A percentile compares a stretch with the other conserved stretches of the same genome.
phyloP scores from a whole-genome alignment of 2,888 invertebrate species.

The Phoronis australis region DNA sequence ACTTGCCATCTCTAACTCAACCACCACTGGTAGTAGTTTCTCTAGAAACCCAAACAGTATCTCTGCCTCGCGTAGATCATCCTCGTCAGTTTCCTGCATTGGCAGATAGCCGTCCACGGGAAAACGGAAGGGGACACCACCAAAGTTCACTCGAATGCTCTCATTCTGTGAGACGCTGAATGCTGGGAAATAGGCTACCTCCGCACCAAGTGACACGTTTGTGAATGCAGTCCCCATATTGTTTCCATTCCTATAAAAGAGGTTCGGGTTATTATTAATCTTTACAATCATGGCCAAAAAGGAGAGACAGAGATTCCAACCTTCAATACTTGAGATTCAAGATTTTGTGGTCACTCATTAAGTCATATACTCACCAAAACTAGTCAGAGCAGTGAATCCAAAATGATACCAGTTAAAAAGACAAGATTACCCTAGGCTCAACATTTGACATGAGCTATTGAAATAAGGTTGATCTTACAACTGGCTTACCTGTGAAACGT shows the following conservation, averaged over 20 bases:
- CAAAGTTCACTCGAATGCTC: slow-evolving; percentile 74
- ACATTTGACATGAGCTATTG: too few species aligned
- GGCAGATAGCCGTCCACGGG: slow-evolving; percentile 66
- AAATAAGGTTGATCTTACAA: too few species aligned
- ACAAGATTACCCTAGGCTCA: too few species aligned
- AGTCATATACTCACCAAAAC: too few species aligned
- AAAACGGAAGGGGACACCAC: slow-evolving; percentile 59
- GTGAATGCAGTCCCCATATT: slow-evolving; percentile 70
- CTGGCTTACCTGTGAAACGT: slow-evolving; percentile 61
- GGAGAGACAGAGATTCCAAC: too few species aligned
- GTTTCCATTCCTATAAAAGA: slow-evolving; percentile 69
- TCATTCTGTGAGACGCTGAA: slow-evolving; percentile 73
- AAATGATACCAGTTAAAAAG: too few species aligned
- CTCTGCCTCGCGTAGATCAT: slow-evolving; percentile 50
- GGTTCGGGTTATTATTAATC: too few species aligned
- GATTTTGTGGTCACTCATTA: too few species aligned
- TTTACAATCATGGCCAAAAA: too few species aligned
- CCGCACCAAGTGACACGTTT: slow-evolving; percentile 66
- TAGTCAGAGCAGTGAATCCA: too few species aligned
- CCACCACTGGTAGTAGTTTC: slow-evolving; percentile 49
- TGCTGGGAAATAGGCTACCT: slow-evolving; percentile 74
- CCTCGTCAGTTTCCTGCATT: slow-evolving; percentile 57
- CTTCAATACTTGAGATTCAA: too few species aligned
- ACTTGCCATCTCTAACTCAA: slow-evolving; percentile 28
- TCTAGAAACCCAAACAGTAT: slow-evolving; percentile 56